phyloP scores from a whole-genome alignment of 2,797 vertebrate genomes.

The Channa striata region DNA sequence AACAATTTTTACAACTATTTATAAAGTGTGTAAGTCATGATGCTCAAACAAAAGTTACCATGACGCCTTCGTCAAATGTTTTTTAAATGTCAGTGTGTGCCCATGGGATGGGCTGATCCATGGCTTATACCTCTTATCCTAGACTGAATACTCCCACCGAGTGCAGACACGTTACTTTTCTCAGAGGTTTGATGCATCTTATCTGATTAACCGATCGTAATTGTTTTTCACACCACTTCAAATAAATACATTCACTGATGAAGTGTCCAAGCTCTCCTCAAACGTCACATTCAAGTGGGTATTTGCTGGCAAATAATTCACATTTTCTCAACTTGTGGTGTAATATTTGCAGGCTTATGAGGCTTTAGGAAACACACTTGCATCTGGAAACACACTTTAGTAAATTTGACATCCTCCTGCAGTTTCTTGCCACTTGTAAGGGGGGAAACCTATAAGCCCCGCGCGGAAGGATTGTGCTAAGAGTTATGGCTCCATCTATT shows the following conservation, averaged over 20 bases:
- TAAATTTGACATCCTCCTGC: background rate
- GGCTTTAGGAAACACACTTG: constrained; percentile 29
- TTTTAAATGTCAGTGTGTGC: too few species aligned
- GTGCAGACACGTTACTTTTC: background rate
- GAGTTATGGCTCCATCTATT: constrained; percentile 64
- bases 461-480: background rate
- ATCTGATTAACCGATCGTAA: constrained; percentile 9
- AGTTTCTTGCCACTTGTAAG: background rate
- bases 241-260: background rate
- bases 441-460: too few species aligned
- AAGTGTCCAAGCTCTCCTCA: constrained; percentile 18
- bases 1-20: background rate
- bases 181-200: background rate
- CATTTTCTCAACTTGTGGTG: constrained; percentile 31
- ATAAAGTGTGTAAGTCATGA: background rate
- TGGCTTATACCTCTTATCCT: background rate
- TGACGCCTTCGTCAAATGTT: too few species aligned
- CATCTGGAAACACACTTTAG: constrained; percentile 7
- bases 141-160: constrained; percentile 13
- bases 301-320: constrained; percentile 82
- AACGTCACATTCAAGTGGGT: constrained; percentile 53
- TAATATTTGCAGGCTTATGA: constrained; percentile 44
- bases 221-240: background rate
- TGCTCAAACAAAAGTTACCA: background rate
- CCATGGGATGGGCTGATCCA: background rate